Evolutionary conservation across 1,140 invertebrate genomes (phyloP), one percentile per base, ranked within the genome.

Genomic region (Oreohelix idahoensis): DNA sequence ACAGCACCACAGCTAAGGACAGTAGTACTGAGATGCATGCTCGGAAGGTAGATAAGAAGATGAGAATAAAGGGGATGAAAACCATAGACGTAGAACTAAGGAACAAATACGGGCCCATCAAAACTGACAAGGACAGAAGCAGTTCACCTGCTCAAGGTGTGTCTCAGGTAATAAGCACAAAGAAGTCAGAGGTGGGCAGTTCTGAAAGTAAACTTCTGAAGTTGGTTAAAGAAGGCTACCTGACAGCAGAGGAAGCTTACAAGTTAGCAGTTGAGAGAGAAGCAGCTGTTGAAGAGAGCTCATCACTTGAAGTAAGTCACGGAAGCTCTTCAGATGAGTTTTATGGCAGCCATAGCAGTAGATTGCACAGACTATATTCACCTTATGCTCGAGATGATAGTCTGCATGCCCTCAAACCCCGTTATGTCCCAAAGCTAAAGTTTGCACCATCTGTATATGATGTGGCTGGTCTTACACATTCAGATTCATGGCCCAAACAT

Each of bases 1-100:
- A 88, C 53, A 83, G 80, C 39, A 89, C 88, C 8, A 88, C 87
- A 51, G 83, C 85, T 17, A 89, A 89, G 63, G 88, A 89, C 75
- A 89, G 88, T 80, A 89, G 88, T 76, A 78, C 84, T 32, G 88
- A 89, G 79, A 81, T 87, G 70, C 85, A 87, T 32, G 63, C 63
- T 26, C 58, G 76, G 53, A 84, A 80, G 26, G 53, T 58, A 36
- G 35, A 71, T 17, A 77, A 79, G 49, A 29, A 45, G 38, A 36
- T 36, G 53, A 63, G 77, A 63, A 35, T 66, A 38, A 63, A 79
- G 26, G 35, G 39, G 26, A 69, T 45, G 29, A 79, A 79, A 38
- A 13, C 38, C 1, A 42, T 10, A 42, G 58, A 79, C 0, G 1
- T 38, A 42, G 58, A 69, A 51, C 20, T 17, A 35, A 66, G 35